These are phyloP conservation scores for Neoseiulus cucumeris DNA, from an alignment of 1,140 invertebrate genomes.

Conservation along the genomic window DNA sequence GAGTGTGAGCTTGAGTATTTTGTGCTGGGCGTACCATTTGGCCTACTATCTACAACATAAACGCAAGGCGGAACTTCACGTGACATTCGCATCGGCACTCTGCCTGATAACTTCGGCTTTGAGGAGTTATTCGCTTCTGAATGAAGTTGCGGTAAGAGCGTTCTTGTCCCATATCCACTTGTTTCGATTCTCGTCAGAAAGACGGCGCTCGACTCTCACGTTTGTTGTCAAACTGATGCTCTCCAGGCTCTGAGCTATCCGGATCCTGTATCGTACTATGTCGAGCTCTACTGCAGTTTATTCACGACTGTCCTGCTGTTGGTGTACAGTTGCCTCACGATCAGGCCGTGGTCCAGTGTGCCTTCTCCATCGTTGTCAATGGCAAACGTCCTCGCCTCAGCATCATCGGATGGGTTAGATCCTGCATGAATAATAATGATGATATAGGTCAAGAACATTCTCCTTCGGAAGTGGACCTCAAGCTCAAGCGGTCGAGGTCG, in stretches of 20 bases:
- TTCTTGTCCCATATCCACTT: neutral
- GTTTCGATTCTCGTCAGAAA: neutral
- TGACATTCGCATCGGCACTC: neutral
- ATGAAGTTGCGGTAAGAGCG: neutral
- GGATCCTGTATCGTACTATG: neutral
- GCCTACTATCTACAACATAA: conserved; percentile 6
- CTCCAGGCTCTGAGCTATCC: neutral
- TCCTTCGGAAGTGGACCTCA: too few relatives aligned
- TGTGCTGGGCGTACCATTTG: neutral
- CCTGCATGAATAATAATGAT: too few relatives aligned
- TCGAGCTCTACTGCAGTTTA: neutral
- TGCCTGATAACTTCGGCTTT: neutral
- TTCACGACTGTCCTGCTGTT: neutral
- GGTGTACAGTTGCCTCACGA: neutral
- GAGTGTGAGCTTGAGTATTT: neutral
- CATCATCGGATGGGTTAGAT: neutral
- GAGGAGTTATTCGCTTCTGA: neutral
- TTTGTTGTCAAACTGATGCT: neutral
- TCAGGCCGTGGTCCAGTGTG: neutral
- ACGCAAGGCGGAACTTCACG: neutral
- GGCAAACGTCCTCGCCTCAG: neutral
- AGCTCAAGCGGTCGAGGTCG: too few relatives aligned
- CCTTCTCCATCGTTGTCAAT: neutral
- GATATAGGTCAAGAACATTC: too few relatives aligned
- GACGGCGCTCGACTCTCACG: neutral